Base-by-base conservation (phyloP, 2,797 vertebrate genomes). In the Oophaga sylvatica region DNA sequence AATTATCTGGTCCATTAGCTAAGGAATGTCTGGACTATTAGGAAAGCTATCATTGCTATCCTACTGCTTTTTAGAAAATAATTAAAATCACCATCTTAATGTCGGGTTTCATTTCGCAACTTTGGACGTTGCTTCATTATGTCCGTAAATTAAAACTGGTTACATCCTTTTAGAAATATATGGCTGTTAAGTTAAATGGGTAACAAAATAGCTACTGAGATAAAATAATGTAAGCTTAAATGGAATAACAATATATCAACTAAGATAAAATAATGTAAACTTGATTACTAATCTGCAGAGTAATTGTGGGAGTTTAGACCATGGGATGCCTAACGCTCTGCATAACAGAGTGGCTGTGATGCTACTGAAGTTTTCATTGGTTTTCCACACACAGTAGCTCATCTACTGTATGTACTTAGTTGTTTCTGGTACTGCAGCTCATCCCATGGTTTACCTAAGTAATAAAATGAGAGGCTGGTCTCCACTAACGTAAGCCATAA, bases 21-120 rank as follows among this genome's bases (percentile, higher is more conserved):
- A 19, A 59, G 53, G 77, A 60, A 59, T 79, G 53, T 59, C 53
- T 79, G 56, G 56, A 79, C 77, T 59, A 60, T 79, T 79, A 60
- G 77, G 12, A 79, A 31, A 59, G 45, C 75, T 56, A 77, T 77
- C 75, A 56, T 15, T 77, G 75, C 45, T 56, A 56, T 77, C 45
- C 48, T 48, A 13, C 73, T 77, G 75, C 75, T 17, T 77, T 73
- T 77, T 56, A 31, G 75, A 53, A 56, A 77, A 77, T 77, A 77
- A 77, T 77, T 77, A 77, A 56, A 77, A 77, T 56, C 75, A 56
- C 45, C 75, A 56, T 56, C 45, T 77, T 56, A 77, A 77, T 2
- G 5, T 77, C 77, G 60, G 8, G 56, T 79, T 79, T 79, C 26
- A 79, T 79, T 26, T 48, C 56, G 5, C 5, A 77, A 56, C 12